Evolutionary conservation across 1,140 invertebrate species (phyloP).

Genomic region (Andricus grossulariae): DNA sequence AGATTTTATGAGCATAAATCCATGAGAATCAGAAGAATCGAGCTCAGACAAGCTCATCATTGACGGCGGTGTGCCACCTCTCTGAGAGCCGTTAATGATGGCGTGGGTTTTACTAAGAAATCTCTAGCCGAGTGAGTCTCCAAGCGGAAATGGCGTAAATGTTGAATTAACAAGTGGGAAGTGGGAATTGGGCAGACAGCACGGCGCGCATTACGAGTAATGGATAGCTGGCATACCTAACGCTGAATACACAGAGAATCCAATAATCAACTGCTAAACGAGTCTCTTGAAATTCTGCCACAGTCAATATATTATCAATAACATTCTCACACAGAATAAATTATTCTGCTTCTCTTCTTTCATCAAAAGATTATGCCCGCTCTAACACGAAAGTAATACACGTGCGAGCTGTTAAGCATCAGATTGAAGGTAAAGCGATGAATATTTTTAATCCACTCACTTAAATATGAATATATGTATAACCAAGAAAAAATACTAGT

Average conservation of each 20-base stretch:
- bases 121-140: constrained; percentile 57
- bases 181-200: constrained; percentile 67
- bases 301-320: background rate
- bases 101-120: constrained; percentile 66
- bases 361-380: background rate
- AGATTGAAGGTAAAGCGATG: background rate
- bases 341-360: background rate
- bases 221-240: constrained; percentile 59
- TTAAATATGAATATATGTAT: background rate
- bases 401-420: background rate
- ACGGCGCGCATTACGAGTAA: constrained; percentile 62
- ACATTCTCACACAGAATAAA: constrained; percentile 27
- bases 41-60: constrained; percentile 46
- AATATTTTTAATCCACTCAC: background rate
- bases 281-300: constrained; percentile 15
- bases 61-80: constrained; percentile 50
- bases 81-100: constrained; percentile 52
- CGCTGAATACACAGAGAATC: constrained; percentile 48
- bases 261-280: constrained; percentile 30
- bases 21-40: constrained; percentile 20
- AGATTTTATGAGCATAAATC: constrained; percentile 21
- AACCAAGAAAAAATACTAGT: too few species aligned
- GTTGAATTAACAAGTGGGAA: constrained; percentile 64
- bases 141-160: constrained; percentile 62
- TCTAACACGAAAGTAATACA: background rate